phyloP scores from a whole-genome alignment of 2,797 vertebrate genomes.

The Eremophila alpestris region DNA sequence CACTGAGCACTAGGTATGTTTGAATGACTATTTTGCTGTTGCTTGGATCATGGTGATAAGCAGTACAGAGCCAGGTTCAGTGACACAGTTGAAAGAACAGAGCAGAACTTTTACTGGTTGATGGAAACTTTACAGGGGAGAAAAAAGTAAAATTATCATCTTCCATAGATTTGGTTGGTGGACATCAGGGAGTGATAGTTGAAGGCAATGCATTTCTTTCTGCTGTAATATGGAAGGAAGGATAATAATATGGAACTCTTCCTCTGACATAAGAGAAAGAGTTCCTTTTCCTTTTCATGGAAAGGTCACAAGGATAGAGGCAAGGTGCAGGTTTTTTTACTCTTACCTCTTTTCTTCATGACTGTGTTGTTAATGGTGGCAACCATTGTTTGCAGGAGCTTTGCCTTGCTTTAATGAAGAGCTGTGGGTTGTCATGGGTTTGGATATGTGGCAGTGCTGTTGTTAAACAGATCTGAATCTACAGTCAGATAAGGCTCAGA shows the following conservation, averaged over 20 bases:
- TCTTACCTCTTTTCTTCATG: neutral
- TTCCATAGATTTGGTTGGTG: neutral
- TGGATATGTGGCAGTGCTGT: neutral
- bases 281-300: neutral
- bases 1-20: neutral
- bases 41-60: neutral
- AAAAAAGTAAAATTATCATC: neutral
- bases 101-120: neutral
- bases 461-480: slow-evolving; percentile 13
- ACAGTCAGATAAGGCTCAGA: slow-evolving; percentile 11
- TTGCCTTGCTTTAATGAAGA: neutral
- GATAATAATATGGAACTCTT: neutral
- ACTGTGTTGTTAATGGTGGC: neutral
- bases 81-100: neutral
- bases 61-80: neutral
- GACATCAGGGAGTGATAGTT: neutral
- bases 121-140: neutral
- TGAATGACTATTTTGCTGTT: neutral
- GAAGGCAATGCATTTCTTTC: neutral
- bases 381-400: neutral
- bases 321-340: neutral
- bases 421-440: neutral
- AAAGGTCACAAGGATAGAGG: neutral
- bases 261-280: neutral
- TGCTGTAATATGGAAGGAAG: neutral